Percentiles rank a stretch among this genome's conserved stretches.
Evolutionary conservation across 2,888 invertebrate species (phyloP).

Genomic region (Colostygia pectinataria): DNA sequence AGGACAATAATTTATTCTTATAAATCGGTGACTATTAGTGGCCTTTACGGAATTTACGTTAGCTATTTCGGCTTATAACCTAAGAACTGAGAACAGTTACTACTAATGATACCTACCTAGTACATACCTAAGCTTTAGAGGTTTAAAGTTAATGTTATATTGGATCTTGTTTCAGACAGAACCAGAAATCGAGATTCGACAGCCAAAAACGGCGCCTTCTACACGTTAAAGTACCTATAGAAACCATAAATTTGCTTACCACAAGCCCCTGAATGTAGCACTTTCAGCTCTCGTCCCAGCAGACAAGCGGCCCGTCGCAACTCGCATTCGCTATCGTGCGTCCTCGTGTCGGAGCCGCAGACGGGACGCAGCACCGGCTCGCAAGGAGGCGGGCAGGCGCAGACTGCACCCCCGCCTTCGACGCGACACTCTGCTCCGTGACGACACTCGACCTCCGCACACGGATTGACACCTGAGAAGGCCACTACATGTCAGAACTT

Average conservation of each 20-base stretch:
- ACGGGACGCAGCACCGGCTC: conserved; percentile 91
- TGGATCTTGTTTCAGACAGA: no score
- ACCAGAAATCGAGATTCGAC: no score
- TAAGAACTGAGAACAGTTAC: no score
- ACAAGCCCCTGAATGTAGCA: conserved; percentile 75
- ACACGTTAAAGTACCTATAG: neutral
- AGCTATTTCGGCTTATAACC: no score
- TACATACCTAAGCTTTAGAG: no score
- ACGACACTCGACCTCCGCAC: conserved; percentile 89
- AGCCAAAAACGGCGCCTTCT: no score
- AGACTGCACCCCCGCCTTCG: conserved; percentile 89
- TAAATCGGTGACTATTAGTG: no score
- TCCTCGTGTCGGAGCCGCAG: conserved; percentile 92
- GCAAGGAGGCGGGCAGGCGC: conserved; percentile 92
- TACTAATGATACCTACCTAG: no score
- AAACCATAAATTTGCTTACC: conserved; percentile 58
- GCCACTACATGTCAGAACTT: no score
- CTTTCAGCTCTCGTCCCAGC: conserved; percentile 72
- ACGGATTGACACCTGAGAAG: conserved; percentile 90
- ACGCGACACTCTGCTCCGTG: conserved; percentile 93
- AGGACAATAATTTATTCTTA: no score
- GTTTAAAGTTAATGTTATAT: no score
- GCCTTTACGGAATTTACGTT: no score
- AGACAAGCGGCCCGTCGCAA: conserved; percentile 88
- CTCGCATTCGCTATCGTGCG: conserved; percentile 93